Percentiles rank a stretch among this genome's conserved stretches.
Conservation (phyloP, 2,797 vertebrate genomes). For the Darevskia nairensis region DNA sequence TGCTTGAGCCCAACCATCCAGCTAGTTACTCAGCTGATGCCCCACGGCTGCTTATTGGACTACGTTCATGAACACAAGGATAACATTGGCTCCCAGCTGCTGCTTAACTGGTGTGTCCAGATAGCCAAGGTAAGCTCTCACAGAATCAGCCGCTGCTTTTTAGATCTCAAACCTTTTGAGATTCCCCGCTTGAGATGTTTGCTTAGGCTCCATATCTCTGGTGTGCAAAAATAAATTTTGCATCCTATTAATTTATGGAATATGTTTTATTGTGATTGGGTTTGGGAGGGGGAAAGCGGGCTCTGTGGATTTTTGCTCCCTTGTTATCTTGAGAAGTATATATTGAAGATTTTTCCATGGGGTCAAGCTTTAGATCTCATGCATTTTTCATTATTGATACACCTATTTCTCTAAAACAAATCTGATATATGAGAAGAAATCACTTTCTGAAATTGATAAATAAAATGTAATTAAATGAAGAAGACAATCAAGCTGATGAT, state of each 20-base stretch:
- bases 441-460: neutral
- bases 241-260: neutral
- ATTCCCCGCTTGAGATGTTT: neutral
- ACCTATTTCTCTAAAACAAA: neutral
- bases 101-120: conserved; percentile 99
- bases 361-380: neutral
- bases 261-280: neutral
- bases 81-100: conserved; percentile 96
- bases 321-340: neutral
- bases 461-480: neutral
- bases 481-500: neutral
- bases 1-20: conserved; percentile 97
- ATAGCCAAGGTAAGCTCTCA: conserved; percentile 91
- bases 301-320: neutral
- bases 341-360: neutral
- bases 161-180: neutral
- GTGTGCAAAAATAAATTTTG: neutral
- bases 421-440: neutral
- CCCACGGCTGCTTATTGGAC: conserved; percentile 94
- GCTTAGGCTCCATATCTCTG: neutral
- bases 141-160: neutral
- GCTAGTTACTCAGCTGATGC: conserved; percentile 97
- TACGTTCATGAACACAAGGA: conserved; percentile 97
- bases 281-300: neutral
- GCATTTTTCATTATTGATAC: neutral